Base-by-base conservation (phyloP, 2,888 invertebrate genomes). In the Calameuta idolon region DNA sequence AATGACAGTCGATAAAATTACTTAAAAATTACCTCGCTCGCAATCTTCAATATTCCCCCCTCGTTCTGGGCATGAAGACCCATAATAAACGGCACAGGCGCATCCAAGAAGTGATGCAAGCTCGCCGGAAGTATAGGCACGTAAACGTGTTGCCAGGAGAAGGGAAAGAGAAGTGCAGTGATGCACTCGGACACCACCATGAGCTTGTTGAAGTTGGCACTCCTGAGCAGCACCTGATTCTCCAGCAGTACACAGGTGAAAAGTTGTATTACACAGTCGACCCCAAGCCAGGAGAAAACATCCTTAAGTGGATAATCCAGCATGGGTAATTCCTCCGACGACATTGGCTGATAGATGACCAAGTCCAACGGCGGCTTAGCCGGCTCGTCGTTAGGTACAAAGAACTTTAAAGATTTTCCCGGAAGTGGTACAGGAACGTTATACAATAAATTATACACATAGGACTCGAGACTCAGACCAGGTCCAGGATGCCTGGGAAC, bases 71-170 rank as follows among this genome's bases (percentile, higher is more conserved):
- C 90, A 76, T 94, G 94, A 68, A 95, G 91, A 89, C 99, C 99
- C 99, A 99, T 99, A 80, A 99, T 96, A 92, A 98, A 99, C 68
- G 99, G 99, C 77, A 99, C 99, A 0, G 99, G 99, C 9, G 99
- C 99, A 92, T 99, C 99, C 74, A 99, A 94, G 92, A 99, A 99
- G 90, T 99, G 98, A 91, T 97, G 96, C 81, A 98, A 93, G 31
- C 97, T 96, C 75, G 98, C 97, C 1, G 99, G 99, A 86, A 99
- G 93, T 89, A 99, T 98, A 37, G 99, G 99, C 80, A 99, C 99
- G 92, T 99, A 99, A 4, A 99, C 99, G 92, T 99, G 99, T 76
- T 98, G 98, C 99, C 99, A 99, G 35, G 95, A 94, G 91, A 99
- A 99, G 1, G 99, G 99, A 88, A 99, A 96, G 69, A 99, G 93